Percentiles rank a stretch among this genome's conserved stretches.
These are phyloP conservation scores for Lasioglossum malachurum DNA, from an alignment of 2,888 invertebrate species.

Conservation along the genomic window DNA sequence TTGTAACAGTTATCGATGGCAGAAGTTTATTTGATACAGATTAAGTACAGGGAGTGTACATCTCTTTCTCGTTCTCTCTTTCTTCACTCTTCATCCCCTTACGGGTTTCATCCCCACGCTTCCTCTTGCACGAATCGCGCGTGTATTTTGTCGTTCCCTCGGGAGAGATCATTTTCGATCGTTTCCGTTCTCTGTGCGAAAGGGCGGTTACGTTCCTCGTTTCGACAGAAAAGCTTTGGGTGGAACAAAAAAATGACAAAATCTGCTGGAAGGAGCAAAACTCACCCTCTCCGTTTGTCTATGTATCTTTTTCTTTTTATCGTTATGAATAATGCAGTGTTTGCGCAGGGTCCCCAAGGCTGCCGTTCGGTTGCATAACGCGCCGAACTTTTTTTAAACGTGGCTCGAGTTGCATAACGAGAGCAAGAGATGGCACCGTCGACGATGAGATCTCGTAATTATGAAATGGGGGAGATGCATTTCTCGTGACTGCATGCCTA, in stretches of 20 bases:
- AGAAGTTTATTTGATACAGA: too few species aligned
- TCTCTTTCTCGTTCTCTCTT: background rate
- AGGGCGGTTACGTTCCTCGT: background rate
- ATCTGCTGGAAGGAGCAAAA: background rate
- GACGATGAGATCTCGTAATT: conserved; percentile 22
- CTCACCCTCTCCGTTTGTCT: background rate
- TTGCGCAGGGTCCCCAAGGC: background rate
- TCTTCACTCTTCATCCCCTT: too few species aligned
- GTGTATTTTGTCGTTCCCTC: background rate
- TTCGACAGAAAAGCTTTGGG: background rate
- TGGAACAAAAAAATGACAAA: background rate
- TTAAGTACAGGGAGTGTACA: background rate
- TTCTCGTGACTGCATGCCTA: background rate
- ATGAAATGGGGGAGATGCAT: conserved; percentile 17
- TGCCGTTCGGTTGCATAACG: conserved; percentile 1
- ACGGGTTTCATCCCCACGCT: background rate
- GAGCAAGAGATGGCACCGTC: background rate
- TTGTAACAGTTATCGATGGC: too few species aligned
- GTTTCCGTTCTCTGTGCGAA: background rate
- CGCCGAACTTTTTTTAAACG: conserved; percentile 41
- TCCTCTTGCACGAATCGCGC: background rate
- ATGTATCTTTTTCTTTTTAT: background rate
- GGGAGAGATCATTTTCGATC: conserved; percentile 6
- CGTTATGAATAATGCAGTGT: background rate
- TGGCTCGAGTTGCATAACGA: conserved; percentile 39